These are phyloP conservation scores for Psix sp. DNA, from an alignment of 1,140 invertebrate species.

Conservation along the genomic window DNA sequence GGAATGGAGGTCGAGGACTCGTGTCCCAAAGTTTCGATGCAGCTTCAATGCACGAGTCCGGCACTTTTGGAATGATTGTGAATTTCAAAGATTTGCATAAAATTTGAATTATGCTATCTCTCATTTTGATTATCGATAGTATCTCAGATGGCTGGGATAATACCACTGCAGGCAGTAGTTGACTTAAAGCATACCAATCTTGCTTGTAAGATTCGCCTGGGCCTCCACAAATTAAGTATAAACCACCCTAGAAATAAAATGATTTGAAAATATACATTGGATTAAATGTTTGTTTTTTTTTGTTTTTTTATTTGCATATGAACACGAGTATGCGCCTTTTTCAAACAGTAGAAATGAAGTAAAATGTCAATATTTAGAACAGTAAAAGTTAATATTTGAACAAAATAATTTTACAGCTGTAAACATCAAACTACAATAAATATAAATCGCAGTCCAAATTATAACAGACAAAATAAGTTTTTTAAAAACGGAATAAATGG, in stretches of 20 bases:
- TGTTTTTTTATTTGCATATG: too few species aligned
- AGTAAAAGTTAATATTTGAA: too few species aligned
- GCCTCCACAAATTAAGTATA: constrained; percentile 86
- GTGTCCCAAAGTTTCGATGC: constrained; percentile 76
- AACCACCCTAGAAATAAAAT: constrained; percentile 79
- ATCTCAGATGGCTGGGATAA: constrained; percentile 87
- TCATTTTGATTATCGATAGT: constrained; percentile 85
- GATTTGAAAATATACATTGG: too few species aligned
- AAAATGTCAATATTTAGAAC: too few species aligned
- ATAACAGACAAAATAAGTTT: too few species aligned
- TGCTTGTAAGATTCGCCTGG: constrained; percentile 81
- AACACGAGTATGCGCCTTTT: too few species aligned
- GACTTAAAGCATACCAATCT: constrained; percentile 85
- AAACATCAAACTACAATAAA: too few species aligned
- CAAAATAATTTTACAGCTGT: too few species aligned
- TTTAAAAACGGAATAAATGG: too few species aligned
- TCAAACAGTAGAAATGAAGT: too few species aligned
- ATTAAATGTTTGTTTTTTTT: too few species aligned
- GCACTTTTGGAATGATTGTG: constrained; percentile 79
- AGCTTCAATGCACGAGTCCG: constrained; percentile 75
- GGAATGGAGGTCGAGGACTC: constrained; percentile 56
- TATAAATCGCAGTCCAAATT: too few species aligned
- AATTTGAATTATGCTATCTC: constrained; percentile 80
- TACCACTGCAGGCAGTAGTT: constrained; percentile 86
- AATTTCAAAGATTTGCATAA: constrained; percentile 79